These are phyloP conservation scores for Pangasius djambal DNA, from an alignment of 2,797 vertebrate genomes.

Conservation along the genomic window DNA sequence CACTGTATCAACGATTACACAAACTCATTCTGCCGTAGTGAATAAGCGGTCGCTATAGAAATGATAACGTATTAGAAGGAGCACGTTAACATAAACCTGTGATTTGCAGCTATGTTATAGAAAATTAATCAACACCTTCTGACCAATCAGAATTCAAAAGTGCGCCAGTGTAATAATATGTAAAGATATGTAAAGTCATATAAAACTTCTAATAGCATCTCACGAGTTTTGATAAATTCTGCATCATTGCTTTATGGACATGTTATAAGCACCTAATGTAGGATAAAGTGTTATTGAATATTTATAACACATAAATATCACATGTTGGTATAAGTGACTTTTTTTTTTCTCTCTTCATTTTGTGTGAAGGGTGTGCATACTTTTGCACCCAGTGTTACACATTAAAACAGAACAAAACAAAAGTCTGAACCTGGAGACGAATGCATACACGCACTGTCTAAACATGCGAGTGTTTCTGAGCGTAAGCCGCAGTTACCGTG, in stretches of 20 bases:
- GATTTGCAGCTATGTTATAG: not conserved
- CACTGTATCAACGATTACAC: not conserved
- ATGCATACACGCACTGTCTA: not conserved
- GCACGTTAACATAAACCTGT: not conserved
- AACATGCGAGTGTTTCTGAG: not conserved
- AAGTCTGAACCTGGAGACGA: not conserved
- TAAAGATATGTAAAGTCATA: not conserved
- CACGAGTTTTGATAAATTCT: not conserved
- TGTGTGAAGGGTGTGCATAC: not conserved
- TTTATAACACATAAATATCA: not conserved
- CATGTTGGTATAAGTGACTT: not conserved
- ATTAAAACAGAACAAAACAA: not conserved
- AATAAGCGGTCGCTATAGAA: not conserved
- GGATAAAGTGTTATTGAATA: too few species aligned
- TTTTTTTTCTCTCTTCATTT: not conserved
- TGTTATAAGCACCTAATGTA: not conserved
- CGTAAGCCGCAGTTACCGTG: not conserved
- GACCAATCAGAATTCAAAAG: not conserved
- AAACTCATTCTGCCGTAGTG: not conserved
- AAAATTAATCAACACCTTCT: not conserved
- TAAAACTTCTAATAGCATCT: not conserved
- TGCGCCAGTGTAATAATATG: not conserved
- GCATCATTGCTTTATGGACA: not conserved
- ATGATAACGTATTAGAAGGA: not conserved
- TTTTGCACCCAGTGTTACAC: not conserved